Conservation (phyloP, 2,113 vertebrate genomes). For the Oncorhynchus tshawytscha region DNA sequence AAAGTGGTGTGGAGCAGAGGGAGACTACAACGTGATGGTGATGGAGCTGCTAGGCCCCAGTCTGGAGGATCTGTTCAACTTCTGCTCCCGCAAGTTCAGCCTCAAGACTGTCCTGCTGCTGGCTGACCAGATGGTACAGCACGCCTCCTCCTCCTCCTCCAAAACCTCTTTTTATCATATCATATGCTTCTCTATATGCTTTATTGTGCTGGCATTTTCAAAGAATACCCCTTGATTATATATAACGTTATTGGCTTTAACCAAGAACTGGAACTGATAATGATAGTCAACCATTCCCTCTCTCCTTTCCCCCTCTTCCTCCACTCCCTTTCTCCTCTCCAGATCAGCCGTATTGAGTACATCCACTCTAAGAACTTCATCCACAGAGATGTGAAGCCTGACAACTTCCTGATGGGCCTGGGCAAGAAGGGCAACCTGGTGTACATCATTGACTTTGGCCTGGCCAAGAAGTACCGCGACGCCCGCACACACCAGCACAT, state of each 20-base stretch:
- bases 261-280: neutral
- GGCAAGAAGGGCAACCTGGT: slow-evolving; percentile 98
- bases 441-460: slow-evolving; percentile 96
- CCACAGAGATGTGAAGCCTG: slow-evolving; percentile 95
- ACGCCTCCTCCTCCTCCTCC: no score
- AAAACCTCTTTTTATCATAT: neutral
- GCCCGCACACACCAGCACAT: slow-evolving; percentile 98
- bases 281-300: no score
- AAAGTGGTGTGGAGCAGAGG: slow-evolving; percentile 98
- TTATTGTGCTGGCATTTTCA: neutral
- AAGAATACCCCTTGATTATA: neutral
- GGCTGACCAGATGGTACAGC: slow-evolving; percentile 95
- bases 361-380: slow-evolving; percentile 99
- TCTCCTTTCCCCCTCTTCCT: neutral
- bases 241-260: neutral
- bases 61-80: slow-evolving; percentile 97
- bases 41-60: slow-evolving; percentile 98
- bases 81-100: slow-evolving; percentile 98
- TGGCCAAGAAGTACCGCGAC: slow-evolving; percentile 96
- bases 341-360: slow-evolving; percentile 97
- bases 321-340: slow-evolving; percentile 18
- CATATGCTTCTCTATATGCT: neutral
- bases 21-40: slow-evolving; percentile 98
- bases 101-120: slow-evolving; percentile 96
- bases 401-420: slow-evolving; percentile 98